Evolutionary conservation across 2,888 invertebrate species (phyloP).

Genomic region (Drosophila peninsularis): DNA sequence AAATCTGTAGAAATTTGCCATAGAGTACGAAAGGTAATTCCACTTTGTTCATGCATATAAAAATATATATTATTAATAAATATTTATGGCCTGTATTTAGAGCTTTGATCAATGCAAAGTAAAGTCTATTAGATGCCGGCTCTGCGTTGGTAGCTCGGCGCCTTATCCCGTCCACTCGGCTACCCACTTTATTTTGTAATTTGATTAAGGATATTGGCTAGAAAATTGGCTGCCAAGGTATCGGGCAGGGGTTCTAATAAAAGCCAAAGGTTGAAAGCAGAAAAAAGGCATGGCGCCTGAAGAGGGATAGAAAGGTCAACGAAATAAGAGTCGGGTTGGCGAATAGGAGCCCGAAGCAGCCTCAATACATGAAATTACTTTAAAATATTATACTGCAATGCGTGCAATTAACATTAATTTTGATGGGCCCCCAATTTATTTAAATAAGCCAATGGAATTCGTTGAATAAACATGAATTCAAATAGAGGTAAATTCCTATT

Average conservation of each 20-base stretch:
- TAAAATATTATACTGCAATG: neutral
- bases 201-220: conserved; percentile 17
- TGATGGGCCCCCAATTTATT: conserved; percentile 20
- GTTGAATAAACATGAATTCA: conserved; percentile 30
- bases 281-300: neutral
- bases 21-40: neutral
- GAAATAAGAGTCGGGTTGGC: neutral
- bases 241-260: neutral
- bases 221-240: conserved; percentile 10
- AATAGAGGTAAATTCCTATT: conserved; percentile 20
- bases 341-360: neutral
- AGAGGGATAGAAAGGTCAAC: neutral
- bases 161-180: neutral
- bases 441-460: conserved; percentile 18
- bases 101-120: neutral
- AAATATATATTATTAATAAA: neutral
- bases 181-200: conserved; percentile 2
- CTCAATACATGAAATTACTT: conserved; percentile 5
- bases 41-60: neutral
- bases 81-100: neutral
- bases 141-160: neutral
- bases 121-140: neutral
- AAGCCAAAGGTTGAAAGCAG: neutral
- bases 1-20: neutral
- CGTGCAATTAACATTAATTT: conserved; percentile 26